These are phyloP conservation scores for Luperina testacea DNA, from an alignment of 2,888 invertebrate species.

Conservation along the genomic window DNA sequence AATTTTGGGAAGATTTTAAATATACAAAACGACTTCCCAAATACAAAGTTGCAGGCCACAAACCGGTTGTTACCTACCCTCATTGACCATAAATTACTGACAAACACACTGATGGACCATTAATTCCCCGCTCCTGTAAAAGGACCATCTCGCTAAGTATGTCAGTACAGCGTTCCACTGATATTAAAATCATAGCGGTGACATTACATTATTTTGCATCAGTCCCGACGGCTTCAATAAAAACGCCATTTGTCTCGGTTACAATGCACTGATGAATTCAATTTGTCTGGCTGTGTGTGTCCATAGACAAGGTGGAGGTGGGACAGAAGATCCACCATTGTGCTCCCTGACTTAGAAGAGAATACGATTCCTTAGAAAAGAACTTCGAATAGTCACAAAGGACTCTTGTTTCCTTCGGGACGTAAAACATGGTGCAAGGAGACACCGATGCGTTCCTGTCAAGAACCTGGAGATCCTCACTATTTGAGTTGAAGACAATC, in stretches of 20 bases:
- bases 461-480: not conserved
- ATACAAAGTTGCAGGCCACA: not conserved
- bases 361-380: too few relatives aligned
- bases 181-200: conserved; percentile 63
- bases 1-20: not conserved
- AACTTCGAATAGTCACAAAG: not conserved
- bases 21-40: not conserved
- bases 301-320: not conserved
- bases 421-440: too few relatives aligned
- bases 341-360: not conserved
- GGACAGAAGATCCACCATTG: not conserved
- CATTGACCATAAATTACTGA: conserved; percentile 26
- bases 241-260: conserved; percentile 74
- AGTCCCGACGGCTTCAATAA: conserved; percentile 69
- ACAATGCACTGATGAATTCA: conserved; percentile 63
- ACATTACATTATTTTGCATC: conserved; percentile 65
- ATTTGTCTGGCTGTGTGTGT: conserved; percentile 57
- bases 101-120: conserved; percentile 27
- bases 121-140: conserved; percentile 31
- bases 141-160: conserved; percentile 42
- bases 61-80: not conserved
- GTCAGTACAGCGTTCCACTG: conserved; percentile 47
- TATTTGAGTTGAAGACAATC: not conserved
- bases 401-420: not conserved
- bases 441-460: too few relatives aligned